Percentiles rank a stretch among this genome's conserved stretches.
Evolutionary conservation across 2,888 invertebrate species (phyloP).

Genomic region (Taenaris catops): DNA sequence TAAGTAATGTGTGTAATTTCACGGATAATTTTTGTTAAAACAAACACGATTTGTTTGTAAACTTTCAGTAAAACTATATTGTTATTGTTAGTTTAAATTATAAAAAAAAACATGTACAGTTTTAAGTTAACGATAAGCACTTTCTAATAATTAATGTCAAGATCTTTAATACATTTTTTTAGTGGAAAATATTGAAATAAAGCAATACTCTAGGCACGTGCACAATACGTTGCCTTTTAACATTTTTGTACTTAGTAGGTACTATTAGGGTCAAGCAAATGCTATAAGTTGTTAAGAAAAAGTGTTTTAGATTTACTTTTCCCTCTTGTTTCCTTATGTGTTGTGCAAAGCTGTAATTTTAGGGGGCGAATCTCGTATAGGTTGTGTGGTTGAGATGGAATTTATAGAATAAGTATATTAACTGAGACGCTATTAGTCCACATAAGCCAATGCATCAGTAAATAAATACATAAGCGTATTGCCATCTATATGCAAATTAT

Average conservation of each 20-base stretch:
- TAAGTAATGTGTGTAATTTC: slow-evolving; percentile 6
- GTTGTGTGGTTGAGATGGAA: slow-evolving; percentile 34
- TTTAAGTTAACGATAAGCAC: slow-evolving; percentile 3
- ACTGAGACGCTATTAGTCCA: too few species aligned
- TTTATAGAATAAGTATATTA: too few species aligned
- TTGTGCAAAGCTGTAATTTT: slow-evolving; percentile 23
- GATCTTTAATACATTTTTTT: background rate
- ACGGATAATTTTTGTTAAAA: too few species aligned
- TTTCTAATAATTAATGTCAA: background rate
- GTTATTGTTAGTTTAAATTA: background rate
- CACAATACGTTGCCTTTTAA: slow-evolving; percentile 3
- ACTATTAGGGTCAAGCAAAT: slow-evolving; percentile 2
- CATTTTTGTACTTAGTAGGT: slow-evolving; percentile 4
- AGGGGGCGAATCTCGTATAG: slow-evolving; percentile 47
- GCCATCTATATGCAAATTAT: too few species aligned
- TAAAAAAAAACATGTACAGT: slow-evolving; percentile 5
- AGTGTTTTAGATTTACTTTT: slow-evolving; percentile 13
- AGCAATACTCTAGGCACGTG: slow-evolving; percentile 1
- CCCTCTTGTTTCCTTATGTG: slow-evolving; percentile 17
- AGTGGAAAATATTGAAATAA: background rate
- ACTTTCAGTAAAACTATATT: too few species aligned
- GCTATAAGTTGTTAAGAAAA: slow-evolving; percentile 10
- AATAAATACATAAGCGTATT: too few species aligned
- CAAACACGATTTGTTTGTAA: slow-evolving; percentile 7
- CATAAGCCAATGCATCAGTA: too few species aligned